These are phyloP conservation scores for Meleagris gallopavo DNA, from an alignment of 2,113 vertebrate species.

Conservation along the genomic window DNA sequence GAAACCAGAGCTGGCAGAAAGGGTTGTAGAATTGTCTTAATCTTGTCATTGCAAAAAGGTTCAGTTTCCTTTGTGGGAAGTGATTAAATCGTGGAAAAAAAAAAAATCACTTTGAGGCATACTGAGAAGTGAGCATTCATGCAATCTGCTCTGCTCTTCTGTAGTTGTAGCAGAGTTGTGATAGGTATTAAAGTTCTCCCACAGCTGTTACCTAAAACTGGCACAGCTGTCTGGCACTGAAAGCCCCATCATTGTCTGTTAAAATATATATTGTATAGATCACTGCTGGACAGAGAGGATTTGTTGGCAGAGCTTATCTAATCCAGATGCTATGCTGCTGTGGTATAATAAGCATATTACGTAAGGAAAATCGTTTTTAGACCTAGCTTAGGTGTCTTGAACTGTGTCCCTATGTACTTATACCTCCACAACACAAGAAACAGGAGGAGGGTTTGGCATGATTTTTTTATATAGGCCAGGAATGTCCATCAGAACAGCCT, in stretches of 20 bases:
- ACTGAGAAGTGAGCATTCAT: background rate
- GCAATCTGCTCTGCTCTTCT: background rate
- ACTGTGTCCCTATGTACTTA: background rate
- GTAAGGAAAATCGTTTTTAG: background rate
- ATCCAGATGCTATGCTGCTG: background rate
- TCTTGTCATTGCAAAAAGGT: background rate
- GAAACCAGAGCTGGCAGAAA: background rate
- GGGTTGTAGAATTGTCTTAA: accelerated
- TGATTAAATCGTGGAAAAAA: background rate
- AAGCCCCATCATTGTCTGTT: background rate
- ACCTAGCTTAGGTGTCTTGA: background rate
- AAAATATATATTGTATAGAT: background rate
- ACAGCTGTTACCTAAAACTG: background rate
- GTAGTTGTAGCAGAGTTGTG: background rate
- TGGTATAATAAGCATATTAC: accelerated
- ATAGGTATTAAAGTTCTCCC: background rate
- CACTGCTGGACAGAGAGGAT: background rate
- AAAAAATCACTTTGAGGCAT: background rate
- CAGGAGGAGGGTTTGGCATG: background rate
- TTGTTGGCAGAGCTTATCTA: background rate
- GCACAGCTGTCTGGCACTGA: background rate
- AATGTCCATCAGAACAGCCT: background rate
- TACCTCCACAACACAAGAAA: background rate
- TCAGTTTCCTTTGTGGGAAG: background rate
- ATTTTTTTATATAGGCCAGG: background rate